These are phyloP conservation scores for Vipera ursinii DNA, from an alignment of 2,797 vertebrate species.

Conservation along the genomic window DNA sequence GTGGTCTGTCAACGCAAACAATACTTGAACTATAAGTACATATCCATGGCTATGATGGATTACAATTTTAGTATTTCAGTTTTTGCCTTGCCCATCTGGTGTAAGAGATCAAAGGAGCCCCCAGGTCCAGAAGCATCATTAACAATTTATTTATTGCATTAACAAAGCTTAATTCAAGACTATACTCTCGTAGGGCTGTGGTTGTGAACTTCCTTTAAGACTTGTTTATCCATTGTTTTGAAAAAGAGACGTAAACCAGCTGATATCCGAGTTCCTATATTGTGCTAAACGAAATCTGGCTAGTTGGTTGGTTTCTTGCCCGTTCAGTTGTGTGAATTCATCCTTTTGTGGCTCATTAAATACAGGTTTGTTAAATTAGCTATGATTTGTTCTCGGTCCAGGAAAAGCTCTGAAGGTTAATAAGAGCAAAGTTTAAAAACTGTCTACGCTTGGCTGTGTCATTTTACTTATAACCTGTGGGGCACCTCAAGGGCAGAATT, in stretches of 20 bases:
- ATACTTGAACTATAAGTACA: neutral
- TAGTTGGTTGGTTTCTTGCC: neutral
- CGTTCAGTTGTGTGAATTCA: neutral
- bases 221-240: neutral
- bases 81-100: neutral
- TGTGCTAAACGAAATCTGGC: neutral
- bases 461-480: neutral
- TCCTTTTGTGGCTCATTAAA: neutral
- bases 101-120: neutral
- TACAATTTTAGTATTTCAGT: neutral
- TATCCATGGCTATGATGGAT: neutral
- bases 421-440: no score
- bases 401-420: no score
- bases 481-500: neutral
- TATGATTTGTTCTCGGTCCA: neutral
- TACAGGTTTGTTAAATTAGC: neutral
- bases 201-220: neutral
- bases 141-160: neutral
- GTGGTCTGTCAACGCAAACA: neutral
- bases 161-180: neutral
- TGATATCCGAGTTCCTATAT: neutral
- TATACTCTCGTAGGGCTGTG: neutral
- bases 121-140: neutral
- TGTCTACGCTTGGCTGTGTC: no score
- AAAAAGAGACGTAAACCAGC: neutral